Base-by-base conservation (phyloP, 2,113 vertebrate genomes). In the Dermatemys mawii region DNA sequence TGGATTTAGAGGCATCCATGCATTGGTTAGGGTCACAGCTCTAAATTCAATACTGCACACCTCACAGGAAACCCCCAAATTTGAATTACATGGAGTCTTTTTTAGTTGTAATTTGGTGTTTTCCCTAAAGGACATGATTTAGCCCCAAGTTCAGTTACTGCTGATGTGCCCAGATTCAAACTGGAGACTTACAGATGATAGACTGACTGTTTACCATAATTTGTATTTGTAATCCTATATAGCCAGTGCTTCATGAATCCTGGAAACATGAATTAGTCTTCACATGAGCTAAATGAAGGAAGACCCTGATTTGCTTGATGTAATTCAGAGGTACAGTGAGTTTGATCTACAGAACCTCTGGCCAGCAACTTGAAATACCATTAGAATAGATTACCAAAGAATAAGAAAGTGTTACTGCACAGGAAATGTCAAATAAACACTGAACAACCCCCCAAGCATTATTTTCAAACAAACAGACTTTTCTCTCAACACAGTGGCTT, bases 321-420 rank as follows among this genome's bases (percentile, higher is more conserved):
- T 41, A 12, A 48, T 53, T 22, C 83, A 3, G 1, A 1, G 48
- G 73, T 54, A 54, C 1, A 0, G 44, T 50, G 7, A 75, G 32
- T 89, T 79, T 29, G 38, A 3, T 53, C 24, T 46, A 46, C 35
- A 89, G 32, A 82, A 70, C 67, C 84, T 78, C 22, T 76, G 76
- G 5, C 3, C 81, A 81, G 21, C 14, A 70, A 19, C 3, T 35
- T 48, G 32, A 79, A 79, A 35, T 78, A 73, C 4, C 12, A 8
- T 14, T 38, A 38, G 26, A 63, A 35, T 10, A 91, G 4, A 63
- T 83, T 49, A 38, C 48, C 32, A 84, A 73, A 80, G 21, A 54
- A 26, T 26, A 81, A 44, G 14, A 11, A 6, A 79, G 4, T 49
- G 5, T 44, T 80, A 86, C 12, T 24, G 4, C 8, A 38, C 9